A percentile compares a stretch with the other conserved stretches of the same genome.
phyloP scores from a whole-genome alignment of 2,113 vertebrate genomes.

The Ceyx cyanopectus region DNA sequence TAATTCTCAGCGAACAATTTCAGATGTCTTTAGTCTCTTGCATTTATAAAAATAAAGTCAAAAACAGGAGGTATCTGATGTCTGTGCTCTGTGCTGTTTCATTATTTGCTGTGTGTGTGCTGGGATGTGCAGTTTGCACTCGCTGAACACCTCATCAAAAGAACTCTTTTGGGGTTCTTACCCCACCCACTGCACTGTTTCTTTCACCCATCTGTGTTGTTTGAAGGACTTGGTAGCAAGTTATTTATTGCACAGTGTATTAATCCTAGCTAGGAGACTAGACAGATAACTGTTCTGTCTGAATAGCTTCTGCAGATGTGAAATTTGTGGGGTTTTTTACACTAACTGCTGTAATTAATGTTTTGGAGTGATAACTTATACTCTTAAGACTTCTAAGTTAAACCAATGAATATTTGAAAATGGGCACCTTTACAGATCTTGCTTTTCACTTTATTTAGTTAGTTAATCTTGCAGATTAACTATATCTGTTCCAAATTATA shows the following conservation, averaged over 20 bases:
- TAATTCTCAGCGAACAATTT: not conserved
- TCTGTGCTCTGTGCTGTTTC: not conserved
- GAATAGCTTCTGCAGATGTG: not conserved
- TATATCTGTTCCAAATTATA: not conserved
- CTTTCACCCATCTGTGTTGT: not conserved
- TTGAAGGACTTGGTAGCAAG: not conserved
- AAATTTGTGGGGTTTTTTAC: not conserved
- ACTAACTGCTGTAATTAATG: not conserved
- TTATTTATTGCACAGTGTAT: not conserved
- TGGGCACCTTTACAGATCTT: not conserved
- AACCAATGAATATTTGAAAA: not conserved
- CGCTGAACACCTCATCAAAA: not conserved
- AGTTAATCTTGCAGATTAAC: not conserved
- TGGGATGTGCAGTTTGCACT: not conserved
- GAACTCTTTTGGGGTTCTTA: not conserved
- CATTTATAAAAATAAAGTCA: not conserved
- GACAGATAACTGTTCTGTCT: not conserved
- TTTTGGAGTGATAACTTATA: not conserved
- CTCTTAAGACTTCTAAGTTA: not conserved
- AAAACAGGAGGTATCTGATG: not conserved
- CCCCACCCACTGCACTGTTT: not conserved
- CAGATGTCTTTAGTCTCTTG: rapidly evolving
- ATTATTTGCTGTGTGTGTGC: not conserved
- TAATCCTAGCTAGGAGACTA: not conserved
- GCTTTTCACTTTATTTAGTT: not conserved